These are phyloP conservation scores for Dryococelus australis DNA, from an alignment of 2,888 invertebrate species.

Conservation along the genomic window DNA sequence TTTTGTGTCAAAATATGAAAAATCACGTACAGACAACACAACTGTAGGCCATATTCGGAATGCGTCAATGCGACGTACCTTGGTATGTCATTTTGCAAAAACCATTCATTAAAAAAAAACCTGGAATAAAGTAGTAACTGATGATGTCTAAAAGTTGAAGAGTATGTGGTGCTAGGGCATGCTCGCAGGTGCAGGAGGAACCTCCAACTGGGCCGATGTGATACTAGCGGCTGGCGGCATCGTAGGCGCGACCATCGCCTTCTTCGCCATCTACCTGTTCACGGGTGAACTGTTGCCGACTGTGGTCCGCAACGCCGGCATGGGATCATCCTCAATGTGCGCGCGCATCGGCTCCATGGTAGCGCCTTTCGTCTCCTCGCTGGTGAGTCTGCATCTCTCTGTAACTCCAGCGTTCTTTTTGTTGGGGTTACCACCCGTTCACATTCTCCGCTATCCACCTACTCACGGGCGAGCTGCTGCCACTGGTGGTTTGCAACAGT, in stretches of 20 bases:
- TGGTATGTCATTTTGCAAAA: no score
- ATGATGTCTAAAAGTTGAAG: no score
- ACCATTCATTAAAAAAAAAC: no score
- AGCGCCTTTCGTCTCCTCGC: slow-evolving; percentile 82
- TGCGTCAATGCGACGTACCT: no score
- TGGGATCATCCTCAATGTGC: slow-evolving; percentile 85
- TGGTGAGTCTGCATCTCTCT: slow-evolving; percentile 56
- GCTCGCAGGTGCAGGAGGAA: background rate
- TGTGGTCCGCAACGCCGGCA: slow-evolving; percentile 84
- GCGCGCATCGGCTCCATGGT: slow-evolving; percentile 87
- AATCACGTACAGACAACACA: no score
- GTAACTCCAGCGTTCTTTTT: no score
- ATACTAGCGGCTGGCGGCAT: slow-evolving; percentile 77
- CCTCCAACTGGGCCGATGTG: slow-evolving; percentile 63
- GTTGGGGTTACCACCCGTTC: slow-evolving; percentile 52
- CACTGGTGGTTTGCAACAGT: slow-evolving; percentile 86
- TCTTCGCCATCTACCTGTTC: slow-evolving; percentile 86
- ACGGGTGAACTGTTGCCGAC: slow-evolving; percentile 91
- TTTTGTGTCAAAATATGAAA: no score
- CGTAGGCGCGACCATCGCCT: slow-evolving; percentile 82
- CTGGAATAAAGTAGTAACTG: no score
- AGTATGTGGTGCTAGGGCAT: no score
- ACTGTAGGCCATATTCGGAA: no score
- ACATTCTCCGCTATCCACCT: slow-evolving; percentile 87
- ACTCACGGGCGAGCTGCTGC: slow-evolving; percentile 87